These are phyloP conservation scores for Aix galericulata DNA, from an alignment of 2,113 vertebrate genomes.

Conservation along the genomic window DNA sequence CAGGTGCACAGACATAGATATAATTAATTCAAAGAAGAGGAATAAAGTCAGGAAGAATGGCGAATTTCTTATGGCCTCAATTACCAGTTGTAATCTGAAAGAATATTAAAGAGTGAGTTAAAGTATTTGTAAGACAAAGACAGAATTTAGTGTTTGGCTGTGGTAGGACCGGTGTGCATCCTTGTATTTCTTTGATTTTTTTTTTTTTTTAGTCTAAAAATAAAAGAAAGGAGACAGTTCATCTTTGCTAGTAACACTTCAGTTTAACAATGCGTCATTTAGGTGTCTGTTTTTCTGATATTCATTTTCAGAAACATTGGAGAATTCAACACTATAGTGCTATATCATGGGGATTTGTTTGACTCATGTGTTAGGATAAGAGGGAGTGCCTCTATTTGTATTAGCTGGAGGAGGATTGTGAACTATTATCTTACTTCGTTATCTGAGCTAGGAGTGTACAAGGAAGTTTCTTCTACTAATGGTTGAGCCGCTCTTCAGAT, in stretches of 20 bases:
- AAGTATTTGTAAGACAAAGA: not conserved
- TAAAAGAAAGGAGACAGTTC: not conserved
- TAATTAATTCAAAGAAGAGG: not conserved
- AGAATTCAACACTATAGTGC: constrained; percentile 40
- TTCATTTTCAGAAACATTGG: constrained; percentile 39
- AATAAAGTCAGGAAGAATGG: not conserved
- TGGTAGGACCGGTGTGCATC: not conserved
- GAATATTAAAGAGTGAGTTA: not conserved
- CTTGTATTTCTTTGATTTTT: not conserved
- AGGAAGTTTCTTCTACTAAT: constrained; percentile 86
- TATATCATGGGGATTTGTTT: constrained; percentile 55
- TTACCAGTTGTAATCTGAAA: not conserved
- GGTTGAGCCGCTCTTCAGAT: constrained; percentile 84
- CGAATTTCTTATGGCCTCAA: not conserved
- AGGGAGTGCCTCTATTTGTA: constrained; percentile 84
- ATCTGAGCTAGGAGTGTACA: constrained; percentile 85
- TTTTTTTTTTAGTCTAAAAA: not conserved
- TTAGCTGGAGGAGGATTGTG: constrained; percentile 79
- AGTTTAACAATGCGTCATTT: constrained; percentile 26
- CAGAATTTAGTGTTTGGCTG: not conserved
- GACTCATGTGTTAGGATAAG: constrained; percentile 74
- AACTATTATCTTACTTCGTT: constrained; percentile 82
- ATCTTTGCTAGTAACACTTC: not conserved
- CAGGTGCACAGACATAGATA: not conserved
- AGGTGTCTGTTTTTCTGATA: constrained; percentile 36